A percentile compares a stretch with the other conserved stretches of the same genome.
These are phyloP conservation scores for Crotalus horridus DNA, from an alignment of 2,113 vertebrate species.

Conservation along the genomic window DNA sequence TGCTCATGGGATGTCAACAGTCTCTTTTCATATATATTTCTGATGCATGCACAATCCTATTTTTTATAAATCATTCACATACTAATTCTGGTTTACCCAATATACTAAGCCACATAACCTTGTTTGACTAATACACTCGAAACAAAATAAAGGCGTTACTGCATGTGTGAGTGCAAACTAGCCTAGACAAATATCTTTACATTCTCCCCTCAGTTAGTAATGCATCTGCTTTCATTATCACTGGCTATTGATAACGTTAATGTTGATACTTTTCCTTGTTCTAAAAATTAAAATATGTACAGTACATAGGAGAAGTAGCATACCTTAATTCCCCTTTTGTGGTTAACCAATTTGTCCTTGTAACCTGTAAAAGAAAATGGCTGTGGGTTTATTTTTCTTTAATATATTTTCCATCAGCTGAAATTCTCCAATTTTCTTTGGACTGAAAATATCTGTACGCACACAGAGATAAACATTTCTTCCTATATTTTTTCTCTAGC, in stretches of 20 bases:
- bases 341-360: neutral
- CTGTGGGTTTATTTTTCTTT: neutral
- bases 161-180: neutral
- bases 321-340: neutral
- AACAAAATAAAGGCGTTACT: neutral
- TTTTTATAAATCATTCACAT: neutral
- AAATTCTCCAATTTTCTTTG: neutral
- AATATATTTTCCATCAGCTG: neutral
- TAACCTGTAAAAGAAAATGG: constrained; percentile 8
- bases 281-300: neutral
- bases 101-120: neutral
- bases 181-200: neutral
- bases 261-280: neutral
- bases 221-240: neutral
- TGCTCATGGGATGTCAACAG: neutral
- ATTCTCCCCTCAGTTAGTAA: neutral
- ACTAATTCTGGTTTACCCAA: neutral
- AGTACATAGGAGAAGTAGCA: neutral
- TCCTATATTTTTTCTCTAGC: neutral
- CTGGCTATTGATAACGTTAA: neutral
- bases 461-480: neutral
- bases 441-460: neutral
- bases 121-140: neutral
- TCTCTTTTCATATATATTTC: neutral
- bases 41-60: neutral